Conservation (phyloP, 2,888 invertebrate species). For the Hydraecia micacea region DNA sequence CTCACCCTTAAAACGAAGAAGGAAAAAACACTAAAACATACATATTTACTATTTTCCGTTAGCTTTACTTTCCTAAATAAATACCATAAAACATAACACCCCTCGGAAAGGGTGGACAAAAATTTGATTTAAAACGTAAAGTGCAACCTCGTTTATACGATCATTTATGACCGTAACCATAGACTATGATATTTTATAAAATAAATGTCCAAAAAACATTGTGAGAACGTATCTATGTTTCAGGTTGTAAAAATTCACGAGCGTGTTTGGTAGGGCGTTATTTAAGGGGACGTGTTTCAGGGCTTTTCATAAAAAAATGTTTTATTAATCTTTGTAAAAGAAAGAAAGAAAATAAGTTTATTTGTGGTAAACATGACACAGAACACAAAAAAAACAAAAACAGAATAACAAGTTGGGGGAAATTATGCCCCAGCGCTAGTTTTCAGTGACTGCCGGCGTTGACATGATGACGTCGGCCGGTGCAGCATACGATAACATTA, state of each 20-base stretch:
- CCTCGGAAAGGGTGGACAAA: conserved; percentile 54
- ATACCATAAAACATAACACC: conserved; percentile 60
- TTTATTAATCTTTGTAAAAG: not conserved
- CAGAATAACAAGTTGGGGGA: too few species aligned
- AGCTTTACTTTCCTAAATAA: conserved; percentile 41
- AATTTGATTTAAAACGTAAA: conserved; percentile 71
- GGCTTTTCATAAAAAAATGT: conserved; percentile 36
- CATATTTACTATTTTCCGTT: conserved; percentile 8
- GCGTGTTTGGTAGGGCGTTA: conserved; percentile 67
- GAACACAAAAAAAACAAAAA: too few species aligned
- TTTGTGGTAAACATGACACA: too few species aligned
- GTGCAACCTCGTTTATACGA: conserved; percentile 76
- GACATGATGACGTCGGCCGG: too few species aligned
- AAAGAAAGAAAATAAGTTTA: too few species aligned
- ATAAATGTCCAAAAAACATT: conserved; percentile 75
- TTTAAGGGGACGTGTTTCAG: conserved; percentile 63
- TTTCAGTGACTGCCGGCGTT: too few species aligned
- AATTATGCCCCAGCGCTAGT: too few species aligned
- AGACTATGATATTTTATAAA: conserved; percentile 75
- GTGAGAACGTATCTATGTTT: conserved; percentile 65
- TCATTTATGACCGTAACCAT: conserved; percentile 67
- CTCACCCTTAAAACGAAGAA: conserved; percentile 7
- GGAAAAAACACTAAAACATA: not conserved
- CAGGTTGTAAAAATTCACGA: conserved; percentile 74
- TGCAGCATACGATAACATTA: too few species aligned